Percentiles rank a stretch among this genome's conserved stretches.
These are phyloP conservation scores for Sebastiscus tertius DNA, from an alignment of 2,797 vertebrate genomes.

Conservation along the genomic window DNA sequence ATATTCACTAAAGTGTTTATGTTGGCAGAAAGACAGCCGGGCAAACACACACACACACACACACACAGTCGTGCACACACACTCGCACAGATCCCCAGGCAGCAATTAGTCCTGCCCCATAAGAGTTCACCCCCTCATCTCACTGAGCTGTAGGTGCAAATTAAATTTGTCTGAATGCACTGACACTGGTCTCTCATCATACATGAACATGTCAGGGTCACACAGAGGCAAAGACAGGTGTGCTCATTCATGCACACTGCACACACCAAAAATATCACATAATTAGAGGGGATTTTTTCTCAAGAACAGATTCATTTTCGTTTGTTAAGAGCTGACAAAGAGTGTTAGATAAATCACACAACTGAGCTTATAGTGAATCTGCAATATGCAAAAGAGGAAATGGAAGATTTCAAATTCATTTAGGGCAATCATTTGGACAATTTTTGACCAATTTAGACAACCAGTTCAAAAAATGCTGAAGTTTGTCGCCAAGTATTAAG, in stretches of 20 bases:
- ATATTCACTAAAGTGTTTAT: conserved; percentile 78
- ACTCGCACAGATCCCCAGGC: conserved; percentile 62
- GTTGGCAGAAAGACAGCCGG: conserved; percentile 62
- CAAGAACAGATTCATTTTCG: not conserved
- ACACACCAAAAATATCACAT: not conserved
- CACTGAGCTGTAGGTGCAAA: conserved; percentile 74
- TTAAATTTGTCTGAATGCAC: conserved; percentile 75
- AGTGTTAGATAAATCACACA: not conserved
- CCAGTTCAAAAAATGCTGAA: not conserved
- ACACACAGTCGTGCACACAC: conserved; percentile 10
- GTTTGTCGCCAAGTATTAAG: not conserved
- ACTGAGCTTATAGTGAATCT: not conserved
- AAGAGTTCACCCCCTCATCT: conserved; percentile 54
- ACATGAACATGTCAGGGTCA: conserved; percentile 61
- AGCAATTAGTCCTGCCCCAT: conserved; percentile 74
- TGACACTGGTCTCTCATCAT: conserved; percentile 60
- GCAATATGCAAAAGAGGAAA: not conserved
- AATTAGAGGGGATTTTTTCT: not conserved
- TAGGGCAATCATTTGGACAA: not conserved
- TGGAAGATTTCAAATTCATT: not conserved
- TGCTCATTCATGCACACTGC: conserved; percentile 8
- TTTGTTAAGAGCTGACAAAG: not conserved
- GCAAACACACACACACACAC: conserved; percentile 21
- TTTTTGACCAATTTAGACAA: not conserved
- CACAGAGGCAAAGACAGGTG: conserved; percentile 42